These are phyloP conservation scores for Silurus lanzhouensis DNA, from an alignment of 2,797 vertebrate genomes.

Conservation along the genomic window DNA sequence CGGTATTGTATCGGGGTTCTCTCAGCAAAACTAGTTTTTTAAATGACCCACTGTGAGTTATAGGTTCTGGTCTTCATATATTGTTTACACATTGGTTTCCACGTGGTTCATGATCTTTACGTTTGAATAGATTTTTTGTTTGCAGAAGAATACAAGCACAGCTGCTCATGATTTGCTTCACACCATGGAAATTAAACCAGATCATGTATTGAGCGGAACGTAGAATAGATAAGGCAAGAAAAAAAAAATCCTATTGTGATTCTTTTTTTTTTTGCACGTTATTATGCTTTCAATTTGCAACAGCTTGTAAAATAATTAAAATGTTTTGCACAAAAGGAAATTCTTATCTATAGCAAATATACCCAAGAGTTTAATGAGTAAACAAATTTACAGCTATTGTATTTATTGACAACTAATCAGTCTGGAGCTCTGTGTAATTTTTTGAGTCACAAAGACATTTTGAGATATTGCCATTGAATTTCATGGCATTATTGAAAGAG, in stretches of 20 bases:
- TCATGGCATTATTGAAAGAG: too few relatives aligned
- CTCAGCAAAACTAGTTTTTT: neutral
- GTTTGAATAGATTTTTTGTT: too few relatives aligned
- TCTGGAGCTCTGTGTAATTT: neutral
- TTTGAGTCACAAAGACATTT: neutral
- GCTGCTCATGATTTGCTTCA: neutral
- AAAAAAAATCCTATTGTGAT: neutral
- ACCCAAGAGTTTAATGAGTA: neutral
- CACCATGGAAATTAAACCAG: constrained; percentile 24
- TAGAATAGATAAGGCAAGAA: neutral
- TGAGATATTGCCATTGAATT: neutral
- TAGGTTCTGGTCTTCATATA: neutral
- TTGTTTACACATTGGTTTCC: neutral
- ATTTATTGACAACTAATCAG: neutral
- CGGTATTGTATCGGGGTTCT: constrained; percentile 30
- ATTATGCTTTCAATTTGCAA: neutral
- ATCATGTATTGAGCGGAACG: neutral
- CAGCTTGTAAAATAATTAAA: neutral
- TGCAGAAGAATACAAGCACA: neutral
- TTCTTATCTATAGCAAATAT: too few relatives aligned
- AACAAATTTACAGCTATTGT: neutral
- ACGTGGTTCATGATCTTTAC: neutral
- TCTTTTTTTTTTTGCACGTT: neutral
- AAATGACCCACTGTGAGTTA: neutral
- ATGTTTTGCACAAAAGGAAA: neutral